Conservation (phyloP, 2,113 vertebrate genomes). For the Catharus minimus region DNA sequence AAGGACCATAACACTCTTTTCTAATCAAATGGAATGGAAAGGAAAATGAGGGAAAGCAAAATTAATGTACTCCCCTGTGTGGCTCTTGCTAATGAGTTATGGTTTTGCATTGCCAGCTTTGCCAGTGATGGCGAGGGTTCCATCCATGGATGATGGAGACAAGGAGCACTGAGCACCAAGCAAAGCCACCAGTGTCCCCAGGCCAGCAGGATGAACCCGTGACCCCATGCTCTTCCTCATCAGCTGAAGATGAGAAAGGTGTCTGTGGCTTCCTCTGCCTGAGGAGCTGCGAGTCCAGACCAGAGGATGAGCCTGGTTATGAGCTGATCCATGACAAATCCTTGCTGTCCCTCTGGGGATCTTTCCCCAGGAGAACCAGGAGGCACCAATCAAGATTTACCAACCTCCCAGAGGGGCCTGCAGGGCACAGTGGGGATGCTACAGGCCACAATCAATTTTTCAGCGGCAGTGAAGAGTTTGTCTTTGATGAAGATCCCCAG, state of each 20-base stretch:
- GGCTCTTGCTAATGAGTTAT: neutral
- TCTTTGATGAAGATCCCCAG: neutral
- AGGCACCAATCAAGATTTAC: neutral
- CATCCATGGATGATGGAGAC: neutral
- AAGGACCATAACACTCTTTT: neutral
- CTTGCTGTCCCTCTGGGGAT: neutral
- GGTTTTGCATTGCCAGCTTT: neutral
- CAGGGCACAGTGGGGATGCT: neutral
- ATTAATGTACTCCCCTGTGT: neutral
- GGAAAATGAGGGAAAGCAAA: neutral
- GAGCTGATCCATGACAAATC: neutral
- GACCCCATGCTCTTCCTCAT: rapidly evolving
- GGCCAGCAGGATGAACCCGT: neutral
- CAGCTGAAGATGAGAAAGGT: neutral
- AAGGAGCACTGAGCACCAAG: rapidly evolving
- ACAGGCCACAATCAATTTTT: neutral
- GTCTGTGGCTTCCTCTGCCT: neutral
- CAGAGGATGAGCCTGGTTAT: neutral
- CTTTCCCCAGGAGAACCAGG: neutral
- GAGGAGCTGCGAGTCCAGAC: neutral
- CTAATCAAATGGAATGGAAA: neutral
- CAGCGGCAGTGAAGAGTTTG: neutral
- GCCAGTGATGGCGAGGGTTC: rapidly evolving
- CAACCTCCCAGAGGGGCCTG: neutral
- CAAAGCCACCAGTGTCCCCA: neutral